Conservation (phyloP, 2,797 vertebrate species). For the Crenuchus spilurus region DNA sequence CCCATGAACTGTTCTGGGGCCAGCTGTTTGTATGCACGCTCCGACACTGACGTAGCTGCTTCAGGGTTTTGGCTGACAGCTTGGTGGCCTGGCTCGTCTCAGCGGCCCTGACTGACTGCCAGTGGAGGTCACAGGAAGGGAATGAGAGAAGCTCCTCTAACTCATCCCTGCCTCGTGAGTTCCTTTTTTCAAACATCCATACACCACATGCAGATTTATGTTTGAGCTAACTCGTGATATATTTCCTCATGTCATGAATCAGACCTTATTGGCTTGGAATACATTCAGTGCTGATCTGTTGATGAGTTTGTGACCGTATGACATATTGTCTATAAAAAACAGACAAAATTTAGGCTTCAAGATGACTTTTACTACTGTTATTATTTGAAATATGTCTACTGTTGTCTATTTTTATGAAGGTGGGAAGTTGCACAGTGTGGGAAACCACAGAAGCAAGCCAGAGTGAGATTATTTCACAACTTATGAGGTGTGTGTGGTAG, state of each 20-base stretch:
- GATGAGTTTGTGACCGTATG: not conserved
- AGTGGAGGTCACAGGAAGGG: not conserved
- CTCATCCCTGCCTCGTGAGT: slow-evolving; percentile 4
- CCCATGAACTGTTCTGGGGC: slow-evolving; percentile 2
- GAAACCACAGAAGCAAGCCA: no score
- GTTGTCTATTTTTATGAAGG: no score
- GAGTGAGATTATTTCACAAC: no score
- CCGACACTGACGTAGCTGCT: not conserved
- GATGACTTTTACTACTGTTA: no score
- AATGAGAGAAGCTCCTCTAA: slow-evolving; percentile 4
- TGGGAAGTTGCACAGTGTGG: no score
- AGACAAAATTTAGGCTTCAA: no score
- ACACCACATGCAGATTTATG: not conserved
- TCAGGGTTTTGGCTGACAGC: slow-evolving; percentile 24
- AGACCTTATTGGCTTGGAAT: not conserved
- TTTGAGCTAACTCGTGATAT: not conserved
- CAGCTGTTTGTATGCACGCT: slow-evolving; percentile 32
- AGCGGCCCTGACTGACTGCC: not conserved
- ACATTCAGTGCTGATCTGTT: not conserved
- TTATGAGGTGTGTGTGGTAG: no score
- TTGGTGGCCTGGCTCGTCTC: slow-evolving; percentile 12
- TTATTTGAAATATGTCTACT: no score
- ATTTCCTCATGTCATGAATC: not conserved
- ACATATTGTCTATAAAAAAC: no score
- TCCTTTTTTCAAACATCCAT: not conserved